Conservation (phyloP, 2,797 vertebrate genomes). For the Anableps anableps region DNA sequence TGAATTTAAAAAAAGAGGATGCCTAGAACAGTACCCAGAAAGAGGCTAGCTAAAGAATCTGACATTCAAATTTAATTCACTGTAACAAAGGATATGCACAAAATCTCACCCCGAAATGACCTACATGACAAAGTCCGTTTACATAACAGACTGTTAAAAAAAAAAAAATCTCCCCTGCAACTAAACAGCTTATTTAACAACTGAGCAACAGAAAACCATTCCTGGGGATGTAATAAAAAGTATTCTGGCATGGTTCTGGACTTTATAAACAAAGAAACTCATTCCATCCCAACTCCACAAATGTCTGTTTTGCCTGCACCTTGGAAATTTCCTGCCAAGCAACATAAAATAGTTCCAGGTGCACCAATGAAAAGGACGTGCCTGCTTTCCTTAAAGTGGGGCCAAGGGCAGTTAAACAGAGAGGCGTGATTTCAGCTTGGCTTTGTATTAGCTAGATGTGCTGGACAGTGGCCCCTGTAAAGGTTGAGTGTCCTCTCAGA, state of each 20-base stretch:
- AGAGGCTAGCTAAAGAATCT: conserved; percentile 44
- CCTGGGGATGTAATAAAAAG: conserved; percentile 52
- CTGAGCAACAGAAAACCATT: conserved; percentile 41
- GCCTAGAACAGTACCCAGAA: conserved; percentile 24
- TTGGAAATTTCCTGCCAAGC: conserved; percentile 65
- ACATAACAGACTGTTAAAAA: conserved; percentile 32
- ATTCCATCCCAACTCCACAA: conserved; percentile 54
- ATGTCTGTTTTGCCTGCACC: conserved; percentile 60
- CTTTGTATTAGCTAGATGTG: conserved; percentile 60
- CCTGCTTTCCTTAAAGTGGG: conserved; percentile 54
- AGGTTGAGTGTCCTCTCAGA: conserved; percentile 55
- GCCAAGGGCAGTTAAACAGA: conserved; percentile 68
- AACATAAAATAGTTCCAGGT: conserved; percentile 81
- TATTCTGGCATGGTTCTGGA: conserved; percentile 54
- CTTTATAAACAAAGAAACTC: conserved; percentile 55
- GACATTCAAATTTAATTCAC: conserved; percentile 67
- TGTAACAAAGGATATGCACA: conserved; percentile 44
- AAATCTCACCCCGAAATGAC: conserved; percentile 53
- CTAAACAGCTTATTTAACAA: conserved; percentile 29
- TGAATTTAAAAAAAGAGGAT: conserved; percentile 27
- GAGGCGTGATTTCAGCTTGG: conserved; percentile 72
- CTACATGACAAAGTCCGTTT: conserved; percentile 30
- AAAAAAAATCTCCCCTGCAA: conserved; percentile 23
- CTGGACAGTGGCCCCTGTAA: conserved; percentile 57
- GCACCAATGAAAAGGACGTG: conserved; percentile 70